Percentiles rank a stretch among this genome's conserved stretches.
phyloP scores from a whole-genome alignment of 2,113 vertebrate genomes.

The Channa maculata region DNA sequence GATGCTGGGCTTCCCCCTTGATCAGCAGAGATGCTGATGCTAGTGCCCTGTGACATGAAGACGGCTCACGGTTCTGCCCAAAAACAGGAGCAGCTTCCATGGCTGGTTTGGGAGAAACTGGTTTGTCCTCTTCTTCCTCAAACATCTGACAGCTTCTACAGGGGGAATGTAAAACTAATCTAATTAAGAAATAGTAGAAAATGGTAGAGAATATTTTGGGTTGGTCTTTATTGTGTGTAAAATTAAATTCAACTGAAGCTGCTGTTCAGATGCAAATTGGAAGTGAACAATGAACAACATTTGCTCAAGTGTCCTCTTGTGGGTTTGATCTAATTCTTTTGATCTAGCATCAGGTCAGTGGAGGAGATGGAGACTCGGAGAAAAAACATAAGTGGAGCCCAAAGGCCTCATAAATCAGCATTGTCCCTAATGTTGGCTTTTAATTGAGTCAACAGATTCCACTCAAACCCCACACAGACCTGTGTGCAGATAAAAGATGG shows the following conservation, averaged over 20 bases:
- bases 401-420: neutral
- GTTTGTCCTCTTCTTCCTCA: slow-evolving; percentile 38
- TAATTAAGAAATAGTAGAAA: too few relatives aligned
- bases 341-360: neutral
- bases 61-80: neutral
- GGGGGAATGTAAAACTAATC: neutral
- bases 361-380: neutral
- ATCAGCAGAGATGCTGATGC: neutral
- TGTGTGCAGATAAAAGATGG: slow-evolving; percentile 7
- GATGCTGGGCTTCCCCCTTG: neutral
- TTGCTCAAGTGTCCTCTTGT: slow-evolving; percentile 16
- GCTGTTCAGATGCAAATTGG: neutral
- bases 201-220: too few relatives aligned
- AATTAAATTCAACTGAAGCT: neutral
- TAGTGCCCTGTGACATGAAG: neutral
- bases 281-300: neutral
- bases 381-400: neutral
- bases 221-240: too few relatives aligned
- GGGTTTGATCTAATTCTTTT: slow-evolving; percentile 48
- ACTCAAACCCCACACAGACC: neutral
- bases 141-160: slow-evolving; percentile 68
- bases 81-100: neutral
- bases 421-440: neutral
- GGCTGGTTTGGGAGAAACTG: neutral
- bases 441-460: neutral